Percentiles rank a stretch among this genome's conserved stretches.
phyloP scores from a whole-genome alignment of 2,888 invertebrate genomes.

The Acanthosoma haemorrhoidale region DNA sequence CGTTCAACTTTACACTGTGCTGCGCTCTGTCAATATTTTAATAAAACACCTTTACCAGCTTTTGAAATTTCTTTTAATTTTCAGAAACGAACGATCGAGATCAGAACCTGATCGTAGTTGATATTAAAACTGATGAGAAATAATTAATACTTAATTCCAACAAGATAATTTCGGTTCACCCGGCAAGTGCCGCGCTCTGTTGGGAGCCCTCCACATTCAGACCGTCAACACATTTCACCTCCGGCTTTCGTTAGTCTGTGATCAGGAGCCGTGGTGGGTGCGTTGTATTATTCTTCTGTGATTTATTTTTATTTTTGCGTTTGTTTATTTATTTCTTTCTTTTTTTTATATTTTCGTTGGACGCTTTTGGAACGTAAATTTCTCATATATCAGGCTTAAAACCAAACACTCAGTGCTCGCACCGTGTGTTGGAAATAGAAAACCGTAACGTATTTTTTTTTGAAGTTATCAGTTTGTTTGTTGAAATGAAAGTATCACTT shows the following conservation, averaged over 20 bases:
- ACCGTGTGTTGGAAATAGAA: too few species aligned
- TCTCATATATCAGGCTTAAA: too few species aligned
- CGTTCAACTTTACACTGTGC: neutral
- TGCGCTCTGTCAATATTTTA: neutral
- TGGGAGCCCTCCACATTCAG: neutral
- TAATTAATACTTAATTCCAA: too few species aligned
- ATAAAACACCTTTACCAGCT: neutral
- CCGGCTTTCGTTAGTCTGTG: constrained; percentile 14
- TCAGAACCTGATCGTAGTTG: too few species aligned
- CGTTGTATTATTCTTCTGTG: neutral
- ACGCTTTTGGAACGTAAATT: too few species aligned
- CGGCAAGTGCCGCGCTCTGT: neutral
- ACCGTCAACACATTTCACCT: constrained; percentile 10
- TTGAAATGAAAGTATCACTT: too few species aligned
- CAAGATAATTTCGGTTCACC: too few species aligned
- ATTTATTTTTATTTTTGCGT: neutral
- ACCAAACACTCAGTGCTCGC: too few species aligned
- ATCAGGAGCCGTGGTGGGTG: neutral
- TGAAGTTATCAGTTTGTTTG: too few species aligned
- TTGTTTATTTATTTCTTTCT: neutral
- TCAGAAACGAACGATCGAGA: neutral
- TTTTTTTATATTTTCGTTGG: too few species aligned
- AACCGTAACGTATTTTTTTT: too few species aligned
- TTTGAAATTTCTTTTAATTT: neutral
- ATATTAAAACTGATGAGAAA: too few species aligned